Percentiles rank a stretch among this genome's conserved stretches.
phyloP scores from a whole-genome alignment of 2,113 vertebrate genomes.

The Aptenodytes patagonicus region DNA sequence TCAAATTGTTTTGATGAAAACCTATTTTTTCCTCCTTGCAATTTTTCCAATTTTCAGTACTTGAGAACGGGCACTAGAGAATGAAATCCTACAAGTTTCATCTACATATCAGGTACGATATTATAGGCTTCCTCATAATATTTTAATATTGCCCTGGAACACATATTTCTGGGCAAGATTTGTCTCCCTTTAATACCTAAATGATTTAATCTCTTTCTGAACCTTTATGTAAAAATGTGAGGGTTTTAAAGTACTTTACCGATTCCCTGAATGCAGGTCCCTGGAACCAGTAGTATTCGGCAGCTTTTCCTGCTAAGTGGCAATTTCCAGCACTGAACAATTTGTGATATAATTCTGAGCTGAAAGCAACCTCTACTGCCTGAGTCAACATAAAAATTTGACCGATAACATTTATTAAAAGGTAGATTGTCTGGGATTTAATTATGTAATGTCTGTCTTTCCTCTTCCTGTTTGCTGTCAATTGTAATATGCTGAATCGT shows the following conservation, averaged over 20 bases:
- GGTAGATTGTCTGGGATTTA: not conserved
- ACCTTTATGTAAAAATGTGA: not conserved
- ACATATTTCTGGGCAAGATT: not conserved
- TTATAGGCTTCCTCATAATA: not conserved
- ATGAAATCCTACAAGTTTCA: not conserved
- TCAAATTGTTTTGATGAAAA: constrained; percentile 17
- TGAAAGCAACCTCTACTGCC: not conserved
- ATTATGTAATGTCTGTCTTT: constrained; percentile 1
- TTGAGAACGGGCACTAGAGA: not conserved
- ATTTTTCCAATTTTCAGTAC: not conserved
- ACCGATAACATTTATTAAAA: not conserved
- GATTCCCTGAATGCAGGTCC: not conserved
- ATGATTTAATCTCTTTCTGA: not conserved
- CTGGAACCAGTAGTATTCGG: not conserved
- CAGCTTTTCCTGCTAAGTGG: not conserved
- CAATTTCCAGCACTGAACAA: constrained; percentile 1
- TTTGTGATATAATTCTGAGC: not conserved
- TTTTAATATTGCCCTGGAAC: not conserved
- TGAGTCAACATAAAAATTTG: constrained; percentile 40
- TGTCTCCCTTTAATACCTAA: not conserved
- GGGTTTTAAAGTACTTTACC: not conserved
- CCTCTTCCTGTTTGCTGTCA: constrained; percentile 62
- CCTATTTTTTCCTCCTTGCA: not conserved
- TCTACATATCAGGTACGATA: not conserved
- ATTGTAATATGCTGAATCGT: constrained; percentile 10